Conservation (phyloP, 2,797 vertebrate genomes). For the Amphiprion clarkii region DNA sequence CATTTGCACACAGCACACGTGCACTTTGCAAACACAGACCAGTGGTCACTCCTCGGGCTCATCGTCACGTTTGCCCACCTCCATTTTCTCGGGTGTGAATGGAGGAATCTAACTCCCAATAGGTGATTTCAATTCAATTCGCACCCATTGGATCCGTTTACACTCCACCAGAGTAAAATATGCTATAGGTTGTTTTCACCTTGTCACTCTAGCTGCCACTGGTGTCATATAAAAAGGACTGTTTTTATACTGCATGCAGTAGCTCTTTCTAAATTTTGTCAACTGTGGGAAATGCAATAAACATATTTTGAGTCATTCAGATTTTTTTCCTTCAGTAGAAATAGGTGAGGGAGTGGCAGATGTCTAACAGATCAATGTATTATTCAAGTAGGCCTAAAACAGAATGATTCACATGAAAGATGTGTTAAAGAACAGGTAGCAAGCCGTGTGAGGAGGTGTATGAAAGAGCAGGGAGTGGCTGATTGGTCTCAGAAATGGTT, state of each 20-base stretch:
- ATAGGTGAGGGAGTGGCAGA: background rate
- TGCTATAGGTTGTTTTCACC: conserved; percentile 77
- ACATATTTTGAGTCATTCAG: conserved; percentile 40
- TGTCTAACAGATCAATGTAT: conserved; percentile 4
- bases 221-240: conserved; percentile 46
- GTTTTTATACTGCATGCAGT: conserved; percentile 47
- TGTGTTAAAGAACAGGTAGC: background rate
- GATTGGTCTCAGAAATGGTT: background rate
- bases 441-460: background rate
- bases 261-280: conserved; percentile 59
- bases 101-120: conserved; percentile 89
- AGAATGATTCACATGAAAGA: background rate
- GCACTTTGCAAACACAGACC: conserved; percentile 47
- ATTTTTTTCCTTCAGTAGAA: conserved; percentile 24
- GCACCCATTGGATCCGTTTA: conserved; percentile 94
- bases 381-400: background rate
- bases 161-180: conserved; percentile 85
- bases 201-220: conserved; percentile 73
- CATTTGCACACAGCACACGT: conserved; percentile 31
- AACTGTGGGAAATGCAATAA: conserved; percentile 58
- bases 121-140: conserved; percentile 99
- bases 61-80: conserved; percentile 59
- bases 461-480: conserved; percentile 1
- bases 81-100: conserved; percentile 88
- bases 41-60: conserved; percentile 49